Base-by-base conservation (phyloP, 2,888 invertebrate species). In the Euzophera pinguis region DNA sequence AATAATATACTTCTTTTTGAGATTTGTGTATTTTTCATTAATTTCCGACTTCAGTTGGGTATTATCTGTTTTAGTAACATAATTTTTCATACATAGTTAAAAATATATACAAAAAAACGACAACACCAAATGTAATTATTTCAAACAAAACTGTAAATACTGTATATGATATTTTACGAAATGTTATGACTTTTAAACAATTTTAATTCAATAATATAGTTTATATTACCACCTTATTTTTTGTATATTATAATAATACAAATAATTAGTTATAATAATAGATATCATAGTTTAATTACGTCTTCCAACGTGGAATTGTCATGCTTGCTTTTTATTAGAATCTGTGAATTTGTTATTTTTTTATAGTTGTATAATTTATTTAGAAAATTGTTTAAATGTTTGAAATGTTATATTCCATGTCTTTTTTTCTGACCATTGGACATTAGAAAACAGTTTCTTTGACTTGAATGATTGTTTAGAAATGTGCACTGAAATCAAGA, bases 401-500 rank as follows among this genome's bases (percentile, higher is more conserved):
- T 32, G 3, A 32, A 32, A 32, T n/a, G n/a, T 45, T 22, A 1
- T 42, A 5, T 3, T 43, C 5, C 22, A 22, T 22, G 22, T 3
- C 22, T 3, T 5, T 43, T 29, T 29, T 29, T 43, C 12, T 13
- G 27, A 43, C 13, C 13, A 8, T 39, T 27, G 48, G 49, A 50
- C 47, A 35, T 32, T 29, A 13, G 50, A 2, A 39, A 55, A 39
- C 53, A 47, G 47, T 41, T 58, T 53, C 47, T 50, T 47, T 53
- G 27, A 54, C 50, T 35, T 42, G 48, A 29, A 49, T 22, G 50
- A 61, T 64, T 62, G 56, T 61, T 64, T 64, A 56, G 37, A 53
- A 60, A 62, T 65, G 62, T 68, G 65, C 69, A 68, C 70, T 59
- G 65, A 59, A 55, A 64, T 60, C 42, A 59, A 55, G 52, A 61